Evolutionary conservation across 2,113 vertebrate genomes (phyloP).

Genomic region (Callionymus lyra): DNA sequence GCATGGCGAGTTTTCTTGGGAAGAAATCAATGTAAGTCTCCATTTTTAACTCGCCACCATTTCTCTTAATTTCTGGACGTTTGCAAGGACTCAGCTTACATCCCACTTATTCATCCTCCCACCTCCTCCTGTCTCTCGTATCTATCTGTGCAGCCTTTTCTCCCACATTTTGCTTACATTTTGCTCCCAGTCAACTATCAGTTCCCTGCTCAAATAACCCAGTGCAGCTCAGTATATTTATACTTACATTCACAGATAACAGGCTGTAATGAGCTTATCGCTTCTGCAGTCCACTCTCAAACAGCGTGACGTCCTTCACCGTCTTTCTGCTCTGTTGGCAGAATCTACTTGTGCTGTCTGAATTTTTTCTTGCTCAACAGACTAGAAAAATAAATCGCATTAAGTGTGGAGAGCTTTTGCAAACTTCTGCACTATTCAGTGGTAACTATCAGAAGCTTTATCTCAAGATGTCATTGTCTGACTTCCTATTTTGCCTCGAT

Average conservation of each 20-base stretch:
- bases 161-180: conserved; percentile 5
- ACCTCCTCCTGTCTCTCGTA: conserved; percentile 11
- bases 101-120: conserved; percentile 7
- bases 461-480: too few relatives aligned
- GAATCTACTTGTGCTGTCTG: too few relatives aligned
- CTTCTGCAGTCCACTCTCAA: conserved; percentile 8
- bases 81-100: conserved; percentile 11
- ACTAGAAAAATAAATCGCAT: too few relatives aligned
- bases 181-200: conserved; percentile 11
- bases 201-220: conserved; percentile 27
- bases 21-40: conserved; percentile 93
- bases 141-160: conserved; percentile 1
- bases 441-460: too few relatives aligned
- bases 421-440: too few relatives aligned
- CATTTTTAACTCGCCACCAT: conserved; percentile 17
- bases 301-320: conserved; percentile 5
- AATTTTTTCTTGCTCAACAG: too few relatives aligned
- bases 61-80: conserved; percentile 5
- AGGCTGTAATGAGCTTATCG: conserved; percentile 43
- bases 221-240: conserved; percentile 21
- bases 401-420: too few relatives aligned
- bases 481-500: too few relatives aligned
- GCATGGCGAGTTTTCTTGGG: conserved; percentile 96
- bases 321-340: neutral
- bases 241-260: conserved; percentile 35